Conservation (phyloP, 1,140 invertebrate genomes). For the Drosophila parvula region DNA sequence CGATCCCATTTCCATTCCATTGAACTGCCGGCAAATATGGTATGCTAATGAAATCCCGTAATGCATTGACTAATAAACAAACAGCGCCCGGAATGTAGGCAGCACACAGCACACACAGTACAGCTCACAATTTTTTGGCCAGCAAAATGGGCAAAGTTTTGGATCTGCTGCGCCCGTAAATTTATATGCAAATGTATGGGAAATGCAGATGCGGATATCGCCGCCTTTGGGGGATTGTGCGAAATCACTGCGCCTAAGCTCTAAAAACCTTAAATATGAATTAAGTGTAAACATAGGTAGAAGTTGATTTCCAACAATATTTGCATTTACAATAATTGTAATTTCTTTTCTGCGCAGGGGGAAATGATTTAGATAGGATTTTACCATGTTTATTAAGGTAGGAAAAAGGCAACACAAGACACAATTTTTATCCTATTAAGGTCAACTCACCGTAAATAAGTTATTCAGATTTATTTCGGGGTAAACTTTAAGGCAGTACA, state of each 20-base stretch:
- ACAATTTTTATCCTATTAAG: not conserved
- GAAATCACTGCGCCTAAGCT: slow-evolving; percentile 12
- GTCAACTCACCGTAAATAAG: not conserved
- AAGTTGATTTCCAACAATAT: slow-evolving; percentile 19
- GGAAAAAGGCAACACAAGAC: not conserved
- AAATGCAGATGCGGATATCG: slow-evolving; percentile 7
- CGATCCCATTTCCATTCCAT: slow-evolving; percentile 43
- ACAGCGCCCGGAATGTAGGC: slow-evolving; percentile 35
- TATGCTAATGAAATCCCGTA: slow-evolving; percentile 53
- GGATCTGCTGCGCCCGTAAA: not conserved
- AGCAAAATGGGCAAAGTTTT: slow-evolving; percentile 22
- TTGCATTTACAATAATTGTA: slow-evolving; percentile 14
- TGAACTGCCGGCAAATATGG: slow-evolving; percentile 33
- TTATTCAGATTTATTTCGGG: not conserved
- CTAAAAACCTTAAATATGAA: slow-evolving; percentile 12
- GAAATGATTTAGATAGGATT: slow-evolving; percentile 12
- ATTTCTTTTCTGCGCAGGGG: not conserved
- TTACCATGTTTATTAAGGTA: not conserved
- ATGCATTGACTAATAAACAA: slow-evolving; percentile 55
- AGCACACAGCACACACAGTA: not conserved
- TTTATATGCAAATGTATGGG: slow-evolving; percentile 19
- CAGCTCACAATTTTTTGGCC: slow-evolving; percentile 26
- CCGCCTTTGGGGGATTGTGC: not conserved
- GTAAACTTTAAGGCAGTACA: too few species aligned
- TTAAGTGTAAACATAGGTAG: slow-evolving; percentile 10